These are phyloP conservation scores for Scalopus aquaticus DNA, from an alignment of 2,113 vertebrate genomes.

Conservation along the genomic window DNA sequence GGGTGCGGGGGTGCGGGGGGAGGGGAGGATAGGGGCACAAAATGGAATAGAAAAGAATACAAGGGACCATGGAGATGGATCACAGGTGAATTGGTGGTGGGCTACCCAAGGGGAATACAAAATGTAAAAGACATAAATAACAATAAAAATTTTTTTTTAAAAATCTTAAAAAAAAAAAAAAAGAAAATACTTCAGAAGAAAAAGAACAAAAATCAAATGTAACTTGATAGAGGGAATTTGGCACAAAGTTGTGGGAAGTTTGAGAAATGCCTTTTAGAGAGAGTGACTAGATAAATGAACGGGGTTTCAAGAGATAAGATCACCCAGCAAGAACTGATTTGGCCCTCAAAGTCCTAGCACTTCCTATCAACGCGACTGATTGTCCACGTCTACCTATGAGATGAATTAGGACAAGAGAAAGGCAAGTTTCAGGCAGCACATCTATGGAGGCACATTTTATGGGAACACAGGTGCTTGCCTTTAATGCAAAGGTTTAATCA, in stretches of 20 bases:
- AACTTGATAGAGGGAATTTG: not conserved
- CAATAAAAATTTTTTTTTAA: too few species aligned
- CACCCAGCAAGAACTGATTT: not conserved
- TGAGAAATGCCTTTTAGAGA: not conserved
- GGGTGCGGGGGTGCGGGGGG: too few species aligned
- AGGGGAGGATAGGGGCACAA: too few species aligned
- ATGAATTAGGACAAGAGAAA: not conserved
- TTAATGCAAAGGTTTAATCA: not conserved
- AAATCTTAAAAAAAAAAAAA: too few species aligned
- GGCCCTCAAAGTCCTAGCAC: not conserved
- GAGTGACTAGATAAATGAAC: not conserved
- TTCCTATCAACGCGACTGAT: not conserved
- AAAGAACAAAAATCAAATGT: not conserved
- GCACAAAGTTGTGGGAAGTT: not conserved
- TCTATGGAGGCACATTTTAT: not conserved
- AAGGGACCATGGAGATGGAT: too few species aligned
- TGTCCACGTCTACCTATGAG: not conserved
- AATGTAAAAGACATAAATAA: too few species aligned
- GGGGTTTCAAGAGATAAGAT: not conserved
- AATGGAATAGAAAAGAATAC: too few species aligned
- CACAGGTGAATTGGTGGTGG: too few species aligned
- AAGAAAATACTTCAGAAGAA: constrained; percentile 23
- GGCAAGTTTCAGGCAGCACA: not conserved
- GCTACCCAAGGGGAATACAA: too few species aligned
- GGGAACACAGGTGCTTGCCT: not conserved